These are phyloP conservation scores for Hypselothyrea guttata DNA, from an alignment of 2,888 invertebrate species.

Conservation along the genomic window DNA sequence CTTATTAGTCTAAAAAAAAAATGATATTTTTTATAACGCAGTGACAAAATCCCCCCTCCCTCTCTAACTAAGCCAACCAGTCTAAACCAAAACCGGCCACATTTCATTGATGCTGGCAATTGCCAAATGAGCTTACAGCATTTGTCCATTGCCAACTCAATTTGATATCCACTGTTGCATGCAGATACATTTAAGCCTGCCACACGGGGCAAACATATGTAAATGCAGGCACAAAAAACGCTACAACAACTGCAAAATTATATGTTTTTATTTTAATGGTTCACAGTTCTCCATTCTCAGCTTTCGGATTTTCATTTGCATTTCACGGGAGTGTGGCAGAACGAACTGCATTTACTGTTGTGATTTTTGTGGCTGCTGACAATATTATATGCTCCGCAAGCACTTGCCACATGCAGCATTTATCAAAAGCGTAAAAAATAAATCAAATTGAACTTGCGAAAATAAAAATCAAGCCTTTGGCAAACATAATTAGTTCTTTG, in stretches of 20 bases:
- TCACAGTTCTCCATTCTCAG: too few species aligned
- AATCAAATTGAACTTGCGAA: too few species aligned
- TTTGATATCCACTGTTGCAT: constrained; percentile 9
- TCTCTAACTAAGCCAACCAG: constrained; percentile 33
- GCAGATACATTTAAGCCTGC: not conserved
- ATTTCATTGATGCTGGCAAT: constrained; percentile 28
- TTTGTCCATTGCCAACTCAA: constrained; percentile 30
- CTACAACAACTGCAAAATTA: constrained; percentile 37
- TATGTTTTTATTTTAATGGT: constrained; percentile 33
- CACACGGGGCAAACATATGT: too few species aligned
- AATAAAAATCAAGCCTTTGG: too few species aligned
- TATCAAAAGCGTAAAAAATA: too few species aligned
- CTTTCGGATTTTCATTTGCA: constrained; percentile 43
- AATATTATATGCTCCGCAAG: not conserved
- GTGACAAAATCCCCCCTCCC: not conserved
- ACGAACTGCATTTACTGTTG: constrained; percentile 11
- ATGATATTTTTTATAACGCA: constrained; percentile 30
- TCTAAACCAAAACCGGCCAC: constrained; percentile 14
- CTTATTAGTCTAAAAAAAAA: constrained; percentile 16
- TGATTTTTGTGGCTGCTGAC: too few species aligned
- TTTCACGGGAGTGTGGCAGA: constrained; percentile 26
- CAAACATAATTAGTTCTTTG: too few species aligned
- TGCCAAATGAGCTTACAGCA: constrained; percentile 10
- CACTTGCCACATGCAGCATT: too few species aligned
- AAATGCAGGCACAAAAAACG: constrained; percentile 18